These are phyloP conservation scores for Heliothis peltigera DNA, from an alignment of 2,888 invertebrate genomes.

Conservation along the genomic window DNA sequence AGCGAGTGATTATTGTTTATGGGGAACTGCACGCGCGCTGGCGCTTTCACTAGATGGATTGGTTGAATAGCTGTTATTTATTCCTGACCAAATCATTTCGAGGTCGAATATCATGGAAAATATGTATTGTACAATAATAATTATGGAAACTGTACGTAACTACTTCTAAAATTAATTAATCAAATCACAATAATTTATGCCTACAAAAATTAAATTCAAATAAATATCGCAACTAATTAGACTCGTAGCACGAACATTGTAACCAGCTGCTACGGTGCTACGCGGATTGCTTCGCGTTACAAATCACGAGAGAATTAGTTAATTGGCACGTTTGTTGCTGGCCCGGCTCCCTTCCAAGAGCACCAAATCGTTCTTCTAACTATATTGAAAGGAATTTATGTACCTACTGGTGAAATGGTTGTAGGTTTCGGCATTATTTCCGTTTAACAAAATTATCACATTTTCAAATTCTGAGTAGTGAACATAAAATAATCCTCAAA, in stretches of 20 bases:
- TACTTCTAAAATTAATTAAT: background rate
- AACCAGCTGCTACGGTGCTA: conserved; percentile 49
- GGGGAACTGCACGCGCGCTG: background rate
- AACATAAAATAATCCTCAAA: conserved; percentile 6
- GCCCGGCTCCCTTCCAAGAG: conserved; percentile 20
- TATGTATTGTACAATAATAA: conserved; percentile 5
- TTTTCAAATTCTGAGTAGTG: background rate
- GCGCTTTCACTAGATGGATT: background rate
- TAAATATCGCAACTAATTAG: conserved; percentile 36
- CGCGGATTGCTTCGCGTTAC: conserved; percentile 52
- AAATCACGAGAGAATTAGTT: conserved; percentile 54
- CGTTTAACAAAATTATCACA: background rate
- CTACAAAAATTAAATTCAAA: conserved; percentile 29
- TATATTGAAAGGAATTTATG: conserved; percentile 22
- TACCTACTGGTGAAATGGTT: background rate
- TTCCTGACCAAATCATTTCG: background rate
- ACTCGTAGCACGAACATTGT: conserved; percentile 34
- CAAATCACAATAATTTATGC: conserved; percentile 9
- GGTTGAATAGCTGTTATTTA: background rate
- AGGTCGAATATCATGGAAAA: background rate
- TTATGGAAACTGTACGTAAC: conserved; percentile 22
- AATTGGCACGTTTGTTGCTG: conserved; percentile 47
- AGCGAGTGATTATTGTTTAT: conserved; percentile 5
- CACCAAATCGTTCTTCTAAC: conserved; percentile 31
- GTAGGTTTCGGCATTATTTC: too few relatives aligned